Conservation (phyloP, 2,113 vertebrate species). For the Potamarius usumacintae region DNA sequence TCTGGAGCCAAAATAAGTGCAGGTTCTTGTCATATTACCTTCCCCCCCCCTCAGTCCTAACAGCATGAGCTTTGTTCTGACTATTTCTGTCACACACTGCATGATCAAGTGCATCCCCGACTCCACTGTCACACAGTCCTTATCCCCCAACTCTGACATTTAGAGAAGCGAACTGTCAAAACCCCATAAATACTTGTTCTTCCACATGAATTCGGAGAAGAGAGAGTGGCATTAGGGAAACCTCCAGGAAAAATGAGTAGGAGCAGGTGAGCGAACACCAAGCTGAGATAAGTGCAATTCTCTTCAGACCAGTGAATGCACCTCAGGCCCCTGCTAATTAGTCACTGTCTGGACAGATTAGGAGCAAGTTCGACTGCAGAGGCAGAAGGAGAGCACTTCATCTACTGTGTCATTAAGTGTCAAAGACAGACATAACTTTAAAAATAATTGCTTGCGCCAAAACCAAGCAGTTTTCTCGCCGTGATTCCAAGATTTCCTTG, state of each 20-base stretch:
- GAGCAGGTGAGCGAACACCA: conserved; percentile 29
- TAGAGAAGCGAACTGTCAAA: conserved; percentile 47
- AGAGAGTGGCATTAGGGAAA: background rate
- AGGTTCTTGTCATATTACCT: conserved; percentile 35
- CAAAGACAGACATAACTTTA: conserved; percentile 22
- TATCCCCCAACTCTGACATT: conserved; percentile 36
- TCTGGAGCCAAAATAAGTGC: conserved; percentile 24
- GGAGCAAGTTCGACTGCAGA: conserved; percentile 34
- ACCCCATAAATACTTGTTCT: conserved; percentile 44
- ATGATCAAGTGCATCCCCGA: conserved; percentile 44
- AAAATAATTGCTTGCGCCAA: conserved; percentile 7
- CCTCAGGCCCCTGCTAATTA: conserved; percentile 51
- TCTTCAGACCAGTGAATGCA: conserved; percentile 42
- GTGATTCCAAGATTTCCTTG: background rate
- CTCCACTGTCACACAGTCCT: conserved; percentile 18
- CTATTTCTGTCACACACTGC: conserved; percentile 49
- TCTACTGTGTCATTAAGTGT: conserved; percentile 45
- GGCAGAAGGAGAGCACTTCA: conserved; percentile 34
- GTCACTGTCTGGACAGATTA: conserved; percentile 55
- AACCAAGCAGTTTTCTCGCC: background rate
- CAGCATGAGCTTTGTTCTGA: conserved; percentile 27
- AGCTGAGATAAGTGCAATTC: conserved; percentile 29
- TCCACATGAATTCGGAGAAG: conserved; percentile 42
- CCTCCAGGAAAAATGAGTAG: conserved; percentile 30
- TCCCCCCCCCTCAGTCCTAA: conserved; percentile 2